phyloP scores from a whole-genome alignment of 2,113 vertebrate genomes.

The Catharus fuscescens region DNA sequence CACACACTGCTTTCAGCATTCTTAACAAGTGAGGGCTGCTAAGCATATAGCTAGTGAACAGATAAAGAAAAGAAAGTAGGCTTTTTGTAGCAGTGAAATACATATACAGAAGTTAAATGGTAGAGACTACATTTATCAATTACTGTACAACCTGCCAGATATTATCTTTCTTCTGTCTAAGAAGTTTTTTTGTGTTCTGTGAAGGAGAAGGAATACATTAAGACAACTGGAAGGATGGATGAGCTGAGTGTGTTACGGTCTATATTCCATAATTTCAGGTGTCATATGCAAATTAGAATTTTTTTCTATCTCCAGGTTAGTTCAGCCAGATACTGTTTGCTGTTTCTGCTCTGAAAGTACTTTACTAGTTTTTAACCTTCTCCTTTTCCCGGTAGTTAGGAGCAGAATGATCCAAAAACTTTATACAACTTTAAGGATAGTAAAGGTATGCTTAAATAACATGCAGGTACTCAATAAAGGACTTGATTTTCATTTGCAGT shows the following conservation, averaged over 20 bases:
- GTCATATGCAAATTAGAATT: neutral
- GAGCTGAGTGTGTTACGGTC: neutral
- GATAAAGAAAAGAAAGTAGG: neutral
- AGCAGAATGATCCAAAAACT: neutral
- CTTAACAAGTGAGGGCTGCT: neutral
- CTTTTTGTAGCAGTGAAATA: neutral
- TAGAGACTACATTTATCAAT: neutral
- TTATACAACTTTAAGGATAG: neutral
- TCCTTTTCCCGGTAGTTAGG: neutral
- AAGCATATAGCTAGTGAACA: neutral
- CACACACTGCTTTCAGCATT: neutral
- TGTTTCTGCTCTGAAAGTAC: neutral
- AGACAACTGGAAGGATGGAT: neutral
- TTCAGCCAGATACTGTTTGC: neutral
- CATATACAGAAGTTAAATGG: neutral
- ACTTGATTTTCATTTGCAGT: neutral
- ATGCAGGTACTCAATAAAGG: neutral
- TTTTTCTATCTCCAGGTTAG: neutral
- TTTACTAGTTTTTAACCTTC: neutral
- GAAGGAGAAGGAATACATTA: neutral
- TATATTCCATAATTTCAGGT: neutral
- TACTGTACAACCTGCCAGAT: neutral
- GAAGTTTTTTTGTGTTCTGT: neutral
- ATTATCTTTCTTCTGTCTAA: neutral
- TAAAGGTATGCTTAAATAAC: neutral